Conservation (phyloP, 2,888 invertebrate species). For the Ennomos fuscantarius region DNA sequence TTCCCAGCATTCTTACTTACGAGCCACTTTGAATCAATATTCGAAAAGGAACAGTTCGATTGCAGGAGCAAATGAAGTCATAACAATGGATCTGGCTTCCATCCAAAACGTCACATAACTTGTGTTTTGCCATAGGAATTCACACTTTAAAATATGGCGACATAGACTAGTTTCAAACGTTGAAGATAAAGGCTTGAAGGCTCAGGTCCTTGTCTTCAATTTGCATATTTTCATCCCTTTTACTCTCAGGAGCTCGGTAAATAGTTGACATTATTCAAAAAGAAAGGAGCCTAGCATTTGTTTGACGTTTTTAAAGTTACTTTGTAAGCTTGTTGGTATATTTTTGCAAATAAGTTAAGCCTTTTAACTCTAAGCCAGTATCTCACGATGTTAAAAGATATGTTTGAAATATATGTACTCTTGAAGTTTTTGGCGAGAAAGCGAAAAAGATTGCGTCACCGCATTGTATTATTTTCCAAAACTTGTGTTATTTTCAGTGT, state of each 20-base stretch:
- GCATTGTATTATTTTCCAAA: too few species aligned
- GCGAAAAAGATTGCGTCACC: too few species aligned
- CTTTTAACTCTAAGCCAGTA: too few species aligned
- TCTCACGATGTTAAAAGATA: too few species aligned
- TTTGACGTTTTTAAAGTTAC: background rate
- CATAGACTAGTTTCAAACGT: slow-evolving; percentile 26
- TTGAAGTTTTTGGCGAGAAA: too few species aligned
- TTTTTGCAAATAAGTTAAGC: too few species aligned
- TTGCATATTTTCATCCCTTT: slow-evolving; percentile 68
- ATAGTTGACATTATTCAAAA: slow-evolving; percentile 43
- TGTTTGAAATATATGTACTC: too few species aligned
- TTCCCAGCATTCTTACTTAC: slow-evolving; percentile 75
- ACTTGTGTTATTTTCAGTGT: too few species aligned
- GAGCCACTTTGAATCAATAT: slow-evolving; percentile 79
- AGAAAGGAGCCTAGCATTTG: slow-evolving; percentile 15
- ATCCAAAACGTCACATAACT: slow-evolving; percentile 46
- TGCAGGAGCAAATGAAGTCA: slow-evolving; percentile 77
- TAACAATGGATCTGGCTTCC: slow-evolving; percentile 67
- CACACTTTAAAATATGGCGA: accelerated
- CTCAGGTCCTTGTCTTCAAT: slow-evolving; percentile 52
- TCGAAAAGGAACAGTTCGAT: slow-evolving; percentile 65
- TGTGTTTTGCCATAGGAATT: slow-evolving; percentile 18
- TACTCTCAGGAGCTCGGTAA: slow-evolving; percentile 58
- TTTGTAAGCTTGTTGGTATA: background rate
- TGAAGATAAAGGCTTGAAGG: slow-evolving; percentile 30